Base-by-base conservation (phyloP, 2,888 invertebrate species). In the Chrysina gloriosa region DNA sequence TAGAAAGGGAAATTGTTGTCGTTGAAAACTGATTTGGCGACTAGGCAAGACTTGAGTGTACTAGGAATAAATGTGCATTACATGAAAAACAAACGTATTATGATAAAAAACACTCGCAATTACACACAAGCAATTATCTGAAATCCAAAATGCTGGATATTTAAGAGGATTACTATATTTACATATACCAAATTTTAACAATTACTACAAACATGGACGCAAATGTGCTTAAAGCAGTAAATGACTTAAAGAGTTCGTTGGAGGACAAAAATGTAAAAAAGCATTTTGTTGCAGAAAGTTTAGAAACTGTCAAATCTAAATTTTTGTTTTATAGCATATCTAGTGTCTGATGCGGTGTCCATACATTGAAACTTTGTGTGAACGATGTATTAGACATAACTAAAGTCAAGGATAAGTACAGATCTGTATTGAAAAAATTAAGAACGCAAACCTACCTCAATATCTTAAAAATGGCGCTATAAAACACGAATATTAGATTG, bases 351-450 rank as follows among this genome's bases (percentile, higher is more conserved):
- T 68, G 68, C 31, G 36, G 34, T 25, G 63, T 45, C 9, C 68
- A 68, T 31, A 68, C 63, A 27, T 63, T 68, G 21, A 63, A 68
- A 34, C 54, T 68, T 14, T 45, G 48, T 29, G 52, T 68, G n/a
- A 21, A 67, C 5, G 68, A 68, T 39, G 52, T 29, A 4, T 27
- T 68, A 52, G 45, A 52, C 16, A 21, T 11, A 36, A 16, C 9
- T 16, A 39, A 52, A 34, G 14, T 19, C 29, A 16, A n/a, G 31
- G 48, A 11, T 29, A 61, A 19, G 11, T 36, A 42, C 11, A 6
- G 68, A 19, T 9, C 19, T 6, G 42, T 45, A n/a, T 48, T 25
- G 6, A 67, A 68, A 52, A 63, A 52, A 52, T 14, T 23, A 36
- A 48, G 63, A 63, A 50, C 31, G 5, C 58, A 27, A 36, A 39